phyloP scores from a whole-genome alignment of 1,140 invertebrate genomes.

The Doryteuthis pealeii region DNA sequence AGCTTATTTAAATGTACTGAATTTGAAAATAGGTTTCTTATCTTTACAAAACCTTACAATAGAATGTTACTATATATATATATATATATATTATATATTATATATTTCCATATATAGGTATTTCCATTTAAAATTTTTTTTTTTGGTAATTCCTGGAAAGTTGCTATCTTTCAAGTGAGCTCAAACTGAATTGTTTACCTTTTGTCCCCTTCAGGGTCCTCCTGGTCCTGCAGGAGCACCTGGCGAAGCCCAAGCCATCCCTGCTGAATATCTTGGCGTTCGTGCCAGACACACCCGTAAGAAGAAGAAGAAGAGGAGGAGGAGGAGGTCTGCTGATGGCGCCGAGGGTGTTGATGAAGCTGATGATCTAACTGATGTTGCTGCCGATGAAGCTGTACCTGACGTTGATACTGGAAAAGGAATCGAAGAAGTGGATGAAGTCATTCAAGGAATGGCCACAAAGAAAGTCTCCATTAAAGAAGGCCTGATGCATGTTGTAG shows the following conservation, averaged over 20 bases:
- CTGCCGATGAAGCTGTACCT: too few species aligned
- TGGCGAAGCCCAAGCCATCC: conserved; percentile 74
- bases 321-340: conserved; percentile 14
- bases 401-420: not conserved
- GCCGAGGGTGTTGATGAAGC: conserved; percentile 8
- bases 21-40: too few species aligned
- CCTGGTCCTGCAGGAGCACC: conserved; percentile 76
- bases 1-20: too few species aligned
- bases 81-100: too few species aligned
- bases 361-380: not conserved
- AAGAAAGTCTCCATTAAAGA: conserved; percentile 33
- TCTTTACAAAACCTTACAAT: too few species aligned
- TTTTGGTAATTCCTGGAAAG: too few species aligned
- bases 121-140: too few species aligned
- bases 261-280: conserved; percentile 70
- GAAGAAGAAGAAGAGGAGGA: conserved; percentile 20
- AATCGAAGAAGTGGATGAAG: conserved; percentile 25
- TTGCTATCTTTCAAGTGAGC: too few species aligned
- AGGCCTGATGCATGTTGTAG: conserved; percentile 45
- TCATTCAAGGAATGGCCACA: conserved; percentile 33
- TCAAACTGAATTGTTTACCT: not conserved
- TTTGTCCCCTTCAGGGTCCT: conserved; percentile 59
- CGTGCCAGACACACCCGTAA: conserved; percentile 36
- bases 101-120: too few species aligned
- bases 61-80: too few species aligned